Percentiles rank a stretch among this genome's conserved stretches.
Conservation (phyloP, 35 echinoderm and acorn worm species). For the Anneissia japonica region DNA sequence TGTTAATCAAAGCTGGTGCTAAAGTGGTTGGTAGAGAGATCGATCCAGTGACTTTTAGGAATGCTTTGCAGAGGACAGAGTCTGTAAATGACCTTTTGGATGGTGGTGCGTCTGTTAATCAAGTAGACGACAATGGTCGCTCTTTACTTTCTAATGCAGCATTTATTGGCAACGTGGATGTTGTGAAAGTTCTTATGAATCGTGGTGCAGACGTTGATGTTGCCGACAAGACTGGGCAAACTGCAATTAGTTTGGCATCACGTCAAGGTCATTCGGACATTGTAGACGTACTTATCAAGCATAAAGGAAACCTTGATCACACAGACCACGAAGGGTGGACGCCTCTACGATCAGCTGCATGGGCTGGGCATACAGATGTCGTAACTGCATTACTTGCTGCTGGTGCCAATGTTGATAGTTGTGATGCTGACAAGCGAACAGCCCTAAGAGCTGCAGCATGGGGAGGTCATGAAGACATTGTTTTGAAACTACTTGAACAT, state of each 20-base stretch:
- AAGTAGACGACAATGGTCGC: slow-evolving; percentile 90
- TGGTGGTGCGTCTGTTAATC: slow-evolving; percentile 91
- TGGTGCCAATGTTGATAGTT: slow-evolving; percentile 88
- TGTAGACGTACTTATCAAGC: slow-evolving; percentile 59
- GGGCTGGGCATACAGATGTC: slow-evolving; percentile 96
- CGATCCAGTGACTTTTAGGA: slow-evolving; percentile 71
- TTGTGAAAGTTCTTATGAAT: slow-evolving; percentile 67
- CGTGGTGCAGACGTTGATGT: slow-evolving; percentile 64
- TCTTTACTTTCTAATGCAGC: slow-evolving; percentile 92
- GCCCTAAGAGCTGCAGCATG: slow-evolving; percentile 91
- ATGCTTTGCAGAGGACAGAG: slow-evolving; percentile 88
- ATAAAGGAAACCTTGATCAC: slow-evolving; percentile 76
- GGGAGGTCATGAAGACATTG: slow-evolving; percentile 97
- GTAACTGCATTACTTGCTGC: slow-evolving; percentile 68
- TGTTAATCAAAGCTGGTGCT: slow-evolving; percentile 82
- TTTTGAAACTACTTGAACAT: slow-evolving; percentile 81
- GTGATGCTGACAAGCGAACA: slow-evolving; percentile 84
- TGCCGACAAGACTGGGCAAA: slow-evolving; percentile 87
- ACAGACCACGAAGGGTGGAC: slow-evolving; percentile 98
- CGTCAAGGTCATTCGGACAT: slow-evolving; percentile 89
- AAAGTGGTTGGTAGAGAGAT: slow-evolving; percentile 84
- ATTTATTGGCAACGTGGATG: slow-evolving; percentile 79
- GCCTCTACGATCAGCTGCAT: slow-evolving; percentile 93
- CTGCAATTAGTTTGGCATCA: slow-evolving; percentile 72
- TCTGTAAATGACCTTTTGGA: slow-evolving; percentile 76